Evolutionary conservation across 1,140 invertebrate species (phyloP), one percentile per base, ranked within the genome.

Genomic region (Euglossa dilemma): DNA sequence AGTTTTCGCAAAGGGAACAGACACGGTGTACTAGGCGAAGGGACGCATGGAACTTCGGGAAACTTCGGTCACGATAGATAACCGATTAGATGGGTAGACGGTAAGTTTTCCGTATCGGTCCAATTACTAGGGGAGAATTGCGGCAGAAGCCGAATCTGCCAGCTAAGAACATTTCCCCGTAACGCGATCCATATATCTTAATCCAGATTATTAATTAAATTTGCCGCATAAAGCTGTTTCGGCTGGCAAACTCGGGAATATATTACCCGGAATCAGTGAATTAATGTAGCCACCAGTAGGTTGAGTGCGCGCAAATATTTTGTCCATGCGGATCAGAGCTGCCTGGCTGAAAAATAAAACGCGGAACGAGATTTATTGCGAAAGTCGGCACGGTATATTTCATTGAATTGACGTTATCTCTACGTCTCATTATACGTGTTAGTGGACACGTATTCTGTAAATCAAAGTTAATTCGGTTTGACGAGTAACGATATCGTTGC

Each of bases 181-280:
- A 80, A 73, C 80, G 54, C 79, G 71, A 80, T 69, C 86, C 90
- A 88, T 91, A 86, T 85, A 92, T 92, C 90, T 81, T 90, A 90
- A 91, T 91, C 90, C 85, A 79, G 87, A 91, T 92, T 92, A 92
- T 91, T 92, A 93, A 93, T 92, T 92, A 93, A 93, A 92, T 92
- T 89, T 91, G 80, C 80, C 81, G 85, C 85, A 86, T 91, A 90
- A 92, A 92, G 89, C 90, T 91, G 91, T 91, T 92, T 90, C 90
- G 90, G 85, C 71, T 87, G 90, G 89, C 73, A 74, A 90, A 87
- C 89, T 90, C 73, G 80, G 70, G 82, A 87, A 91, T 92, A 91
- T 92, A 92, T 91, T 85, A 84, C 90, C 79, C 71, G 45, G 82
- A 85, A 90, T 92, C 80, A 83, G 69, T 79, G 74, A 92, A 91